Evolutionary conservation across 2,113 vertebrate genomes (phyloP).

Genomic region (Aramus guarauna): DNA sequence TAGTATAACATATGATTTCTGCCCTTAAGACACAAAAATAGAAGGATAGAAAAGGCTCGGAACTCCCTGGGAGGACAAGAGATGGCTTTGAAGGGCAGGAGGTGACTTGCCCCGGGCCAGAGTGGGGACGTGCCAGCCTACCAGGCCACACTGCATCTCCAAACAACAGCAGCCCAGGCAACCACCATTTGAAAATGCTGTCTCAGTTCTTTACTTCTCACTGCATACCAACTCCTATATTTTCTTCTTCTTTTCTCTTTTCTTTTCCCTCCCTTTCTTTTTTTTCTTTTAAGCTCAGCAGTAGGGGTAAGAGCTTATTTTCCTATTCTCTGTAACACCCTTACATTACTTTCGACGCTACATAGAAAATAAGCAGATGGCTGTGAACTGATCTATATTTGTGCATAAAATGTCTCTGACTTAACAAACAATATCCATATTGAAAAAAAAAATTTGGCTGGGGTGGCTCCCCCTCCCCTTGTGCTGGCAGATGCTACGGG

Average conservation of each 20-base stretch:
- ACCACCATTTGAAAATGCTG: not conserved
- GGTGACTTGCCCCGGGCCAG: not conserved
- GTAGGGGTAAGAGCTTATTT: constrained; percentile 18
- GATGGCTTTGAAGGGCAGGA: not conserved
- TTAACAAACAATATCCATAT: not conserved
- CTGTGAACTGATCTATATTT: constrained; percentile 14
- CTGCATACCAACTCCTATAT: not conserved
- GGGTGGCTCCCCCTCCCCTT: not conserved
- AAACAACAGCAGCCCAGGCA: not conserved
- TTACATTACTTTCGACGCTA: not conserved
- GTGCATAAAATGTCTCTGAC: not conserved
- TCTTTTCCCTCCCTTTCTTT: not conserved
- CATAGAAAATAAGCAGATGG: constrained; percentile 22
- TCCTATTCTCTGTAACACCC: not conserved
- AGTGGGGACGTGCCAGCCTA: not conserved
- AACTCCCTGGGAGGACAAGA: not conserved
- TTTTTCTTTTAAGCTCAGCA: not conserved
- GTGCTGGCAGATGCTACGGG: not conserved
- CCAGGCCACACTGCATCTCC: not conserved
- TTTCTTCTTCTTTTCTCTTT: not conserved
- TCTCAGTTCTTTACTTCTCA: not conserved
- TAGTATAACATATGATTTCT: not conserved
- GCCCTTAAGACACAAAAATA: not conserved
- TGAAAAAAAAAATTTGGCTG: not conserved
- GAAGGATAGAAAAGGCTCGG: not conserved